Base-by-base conservation (phyloP, 2,888 invertebrate genomes). In the Anagyrus pseudococci region DNA sequence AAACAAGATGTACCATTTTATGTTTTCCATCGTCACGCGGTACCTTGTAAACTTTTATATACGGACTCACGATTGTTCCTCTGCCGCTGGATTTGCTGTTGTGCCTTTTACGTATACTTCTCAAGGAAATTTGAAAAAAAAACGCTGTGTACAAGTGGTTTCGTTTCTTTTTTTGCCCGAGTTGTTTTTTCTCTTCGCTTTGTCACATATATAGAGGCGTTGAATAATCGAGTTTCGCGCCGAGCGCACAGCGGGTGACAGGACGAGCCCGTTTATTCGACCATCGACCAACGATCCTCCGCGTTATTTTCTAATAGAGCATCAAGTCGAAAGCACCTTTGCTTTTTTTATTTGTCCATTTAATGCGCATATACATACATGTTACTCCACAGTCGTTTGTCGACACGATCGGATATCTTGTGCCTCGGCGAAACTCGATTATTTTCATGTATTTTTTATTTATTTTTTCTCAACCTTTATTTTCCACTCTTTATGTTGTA, bases 51-150 rank as follows among this genome's bases (percentile, higher is more conserved):
- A n/a, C n/a, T n/a, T n/a, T n/a, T n/a, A n/a, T n/a, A n/a, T n/a
- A n/a, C n/a, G n/a, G n/a, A n/a, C n/a, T n/a, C n/a, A n/a, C 15
- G 52, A 25, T 41, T 44, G 58, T 64, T 64, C 63, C 63, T 64
- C 63, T 6, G 15, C 26, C 50, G 25, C 52, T 46, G 53, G 47
- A 55, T 44, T 49, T 46, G 10, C 10, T 58, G 54, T 54, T 64
- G 55, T 26, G 49, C 48, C 55, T 40, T 48, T 25, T 48, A 20
- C 15, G 6, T 37, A 17, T 48, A 29, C 23, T 52, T 57, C 25
- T 54, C 48, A 37, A n/a, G 23, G 22, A 29, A 29, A 13, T 33
- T 33, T 33, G 8, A 33, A 41, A 41, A 41, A 46, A 29, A 56
- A 47, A 47, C 47, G 46, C 52, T 52, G 40, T 54, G 37, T 63